Percentiles rank a stretch among this genome's conserved stretches.
phyloP scores from a whole-genome alignment of 1,140 invertebrate genomes.

The Dufourea novaeangliae region DNA sequence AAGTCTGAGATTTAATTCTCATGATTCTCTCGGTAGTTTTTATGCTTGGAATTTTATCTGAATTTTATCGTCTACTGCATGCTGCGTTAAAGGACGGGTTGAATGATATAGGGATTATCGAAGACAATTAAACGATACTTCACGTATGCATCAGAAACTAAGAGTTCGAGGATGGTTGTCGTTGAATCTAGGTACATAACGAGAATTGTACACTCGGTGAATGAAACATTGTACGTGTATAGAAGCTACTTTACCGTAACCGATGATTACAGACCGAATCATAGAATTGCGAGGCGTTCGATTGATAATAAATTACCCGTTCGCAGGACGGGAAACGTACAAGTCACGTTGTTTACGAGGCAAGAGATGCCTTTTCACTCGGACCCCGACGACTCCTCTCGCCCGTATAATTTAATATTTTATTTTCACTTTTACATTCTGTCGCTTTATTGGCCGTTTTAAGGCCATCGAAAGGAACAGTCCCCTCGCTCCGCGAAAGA shows the following conservation, averaged over 20 bases:
- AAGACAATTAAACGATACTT: too few species aligned
- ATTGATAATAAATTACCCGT: neutral
- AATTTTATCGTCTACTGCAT: neutral
- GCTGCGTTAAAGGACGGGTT: too few species aligned
- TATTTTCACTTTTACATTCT: conserved; percentile 1
- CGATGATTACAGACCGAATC: neutral
- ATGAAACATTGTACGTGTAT: too few species aligned
- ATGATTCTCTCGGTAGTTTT: neutral
- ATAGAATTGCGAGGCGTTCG: too few species aligned
- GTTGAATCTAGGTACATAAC: too few species aligned
- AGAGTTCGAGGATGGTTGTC: too few species aligned
- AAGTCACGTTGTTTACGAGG: neutral
- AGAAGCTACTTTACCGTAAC: neutral
- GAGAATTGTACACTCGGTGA: too few species aligned
- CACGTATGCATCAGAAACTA: too few species aligned
- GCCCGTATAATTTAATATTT: conserved; percentile 19
- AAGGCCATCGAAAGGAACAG: neutral
- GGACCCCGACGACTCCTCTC: neutral
- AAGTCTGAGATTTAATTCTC: conserved; percentile 20
- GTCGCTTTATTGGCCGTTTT: neutral
- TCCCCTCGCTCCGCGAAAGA: neutral
- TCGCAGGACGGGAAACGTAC: too few species aligned
- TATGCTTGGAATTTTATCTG: neutral
- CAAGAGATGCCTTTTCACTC: neutral
- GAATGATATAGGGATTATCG: too few species aligned